A percentile compares a stretch with the other conserved stretches of the same genome.
phyloP scores from a whole-genome alignment of 2,888 invertebrate genomes.

The Aelia acuminata region DNA sequence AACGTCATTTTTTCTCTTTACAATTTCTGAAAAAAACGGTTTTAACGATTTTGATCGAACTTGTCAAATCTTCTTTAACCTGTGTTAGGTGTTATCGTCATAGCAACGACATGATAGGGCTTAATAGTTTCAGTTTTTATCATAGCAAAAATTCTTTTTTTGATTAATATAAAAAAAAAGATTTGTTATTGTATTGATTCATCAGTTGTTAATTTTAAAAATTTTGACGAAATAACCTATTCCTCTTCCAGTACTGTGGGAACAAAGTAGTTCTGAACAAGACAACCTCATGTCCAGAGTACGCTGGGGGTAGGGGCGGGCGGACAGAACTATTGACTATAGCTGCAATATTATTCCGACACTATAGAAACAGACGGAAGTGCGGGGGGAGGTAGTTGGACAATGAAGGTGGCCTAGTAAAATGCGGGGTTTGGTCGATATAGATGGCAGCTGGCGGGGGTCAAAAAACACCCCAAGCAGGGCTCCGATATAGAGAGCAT shows the following conservation, averaged over 20 bases:
- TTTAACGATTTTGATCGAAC: too few relatives aligned
- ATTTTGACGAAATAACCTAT: too few relatives aligned
- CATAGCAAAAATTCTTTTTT: too few relatives aligned
- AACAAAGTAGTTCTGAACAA: neutral
- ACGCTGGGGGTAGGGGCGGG: neutral
- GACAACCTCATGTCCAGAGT: neutral
- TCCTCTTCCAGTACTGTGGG: neutral
- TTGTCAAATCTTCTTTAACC: too few relatives aligned
- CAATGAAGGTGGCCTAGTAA: conserved; percentile 48
- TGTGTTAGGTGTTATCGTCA: too few relatives aligned
- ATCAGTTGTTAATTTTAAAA: too few relatives aligned
- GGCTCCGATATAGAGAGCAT: neutral
- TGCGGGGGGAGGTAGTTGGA: neutral
- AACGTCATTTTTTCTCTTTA: too few relatives aligned
- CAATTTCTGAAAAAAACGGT: too few relatives aligned
- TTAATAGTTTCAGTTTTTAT: too few relatives aligned
- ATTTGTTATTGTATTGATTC: too few relatives aligned
- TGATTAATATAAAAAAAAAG: too few relatives aligned
- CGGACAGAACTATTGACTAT: conserved; percentile 13
- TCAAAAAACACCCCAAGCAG: conserved; percentile 43
- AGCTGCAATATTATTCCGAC: conserved; percentile 40
- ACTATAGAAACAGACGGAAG: conserved; percentile 28
- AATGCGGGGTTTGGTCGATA: conserved; percentile 48
- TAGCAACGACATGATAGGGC: too few relatives aligned
- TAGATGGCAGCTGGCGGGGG: conserved; percentile 42